A percentile compares a stretch with the other conserved stretches of the same genome.
These are phyloP conservation scores for Gouania willdenowi DNA, from an alignment of 2,797 vertebrate genomes.

Conservation along the genomic window DNA sequence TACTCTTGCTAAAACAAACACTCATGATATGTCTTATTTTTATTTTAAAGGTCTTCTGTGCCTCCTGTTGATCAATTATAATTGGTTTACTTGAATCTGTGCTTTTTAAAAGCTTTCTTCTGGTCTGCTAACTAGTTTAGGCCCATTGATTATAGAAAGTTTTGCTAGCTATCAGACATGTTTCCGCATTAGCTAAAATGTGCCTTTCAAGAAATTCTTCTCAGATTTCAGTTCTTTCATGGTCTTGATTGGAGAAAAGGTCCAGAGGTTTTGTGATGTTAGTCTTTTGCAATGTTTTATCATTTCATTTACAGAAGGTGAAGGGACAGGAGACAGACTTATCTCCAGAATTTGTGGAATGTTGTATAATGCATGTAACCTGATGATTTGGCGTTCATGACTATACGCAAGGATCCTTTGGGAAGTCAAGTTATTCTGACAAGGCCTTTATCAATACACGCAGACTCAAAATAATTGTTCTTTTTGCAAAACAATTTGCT, in stretches of 20 bases:
- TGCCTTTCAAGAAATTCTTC: slow-evolving; percentile 14
- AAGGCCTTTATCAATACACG: not conserved
- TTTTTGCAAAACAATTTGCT: slow-evolving; percentile 1
- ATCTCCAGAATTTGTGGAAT: slow-evolving; percentile 48
- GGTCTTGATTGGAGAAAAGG: slow-evolving; percentile 1
- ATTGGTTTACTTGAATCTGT: slow-evolving; percentile 7
- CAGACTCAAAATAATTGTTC: slow-evolving; percentile 2
- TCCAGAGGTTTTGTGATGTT: not conserved
- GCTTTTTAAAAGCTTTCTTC: slow-evolving; percentile 26
- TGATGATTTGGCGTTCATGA: slow-evolving; percentile 21
- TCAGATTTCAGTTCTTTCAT: slow-evolving; percentile 31
- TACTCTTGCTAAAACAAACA: too few species aligned
- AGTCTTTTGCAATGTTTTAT: not conserved
- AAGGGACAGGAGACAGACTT: slow-evolving; percentile 18
- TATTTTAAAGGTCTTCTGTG: slow-evolving; percentile 14
- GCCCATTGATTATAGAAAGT: slow-evolving; percentile 16
- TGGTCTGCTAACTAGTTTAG: slow-evolving; percentile 15
- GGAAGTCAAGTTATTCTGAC: slow-evolving; percentile 21
- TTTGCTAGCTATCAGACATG: slow-evolving; percentile 19
- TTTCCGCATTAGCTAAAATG: slow-evolving; percentile 16
- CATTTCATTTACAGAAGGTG: slow-evolving; percentile 18
- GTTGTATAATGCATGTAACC: slow-evolving; percentile 20
- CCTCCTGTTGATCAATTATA: slow-evolving; percentile 1
- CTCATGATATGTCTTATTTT: slow-evolving; percentile 14
- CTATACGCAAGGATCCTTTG: slow-evolving; percentile 9